Percentiles rank a stretch among this genome's conserved stretches.
These are phyloP conservation scores for Cassiopea xamachana DNA, from an alignment of 30 jellyfish, hydroid and myxozoan genomes.

Conservation along the genomic window DNA sequence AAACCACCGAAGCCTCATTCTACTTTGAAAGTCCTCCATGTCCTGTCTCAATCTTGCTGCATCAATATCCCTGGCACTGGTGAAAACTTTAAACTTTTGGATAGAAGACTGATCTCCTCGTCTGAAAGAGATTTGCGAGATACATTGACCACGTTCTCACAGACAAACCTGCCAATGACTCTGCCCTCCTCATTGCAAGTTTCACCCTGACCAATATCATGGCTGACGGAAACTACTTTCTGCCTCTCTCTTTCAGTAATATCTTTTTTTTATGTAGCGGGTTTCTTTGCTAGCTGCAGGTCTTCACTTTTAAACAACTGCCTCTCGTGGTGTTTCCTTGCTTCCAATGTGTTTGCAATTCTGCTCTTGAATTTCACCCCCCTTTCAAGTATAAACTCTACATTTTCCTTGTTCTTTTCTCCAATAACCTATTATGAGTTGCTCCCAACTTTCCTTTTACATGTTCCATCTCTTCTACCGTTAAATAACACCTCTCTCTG, in stretches of 20 bases:
- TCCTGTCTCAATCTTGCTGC: background rate
- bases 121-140: slow-evolving; percentile 1
- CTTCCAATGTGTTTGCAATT: background rate
- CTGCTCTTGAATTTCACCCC: background rate
- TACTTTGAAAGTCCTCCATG: background rate
- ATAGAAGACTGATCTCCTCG: slow-evolving; percentile 11
- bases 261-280: background rate
- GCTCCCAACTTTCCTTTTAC: background rate
- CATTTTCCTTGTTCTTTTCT: background rate
- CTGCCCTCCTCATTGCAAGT: background rate
- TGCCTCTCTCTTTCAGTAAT: background rate
- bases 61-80: background rate
- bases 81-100: slow-evolving; percentile 3
- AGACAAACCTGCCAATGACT: background rate
- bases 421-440: background rate
- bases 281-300: background rate
- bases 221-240: background rate
- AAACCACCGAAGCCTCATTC: slow-evolving; percentile 6
- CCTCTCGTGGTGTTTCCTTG: background rate
- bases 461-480: background rate
- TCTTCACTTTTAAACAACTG: background rate
- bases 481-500: background rate
- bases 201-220: background rate
- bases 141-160: slow-evolving; percentile 10
- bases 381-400: background rate